Evolutionary conservation across 1,140 invertebrate genomes (phyloP).

Genomic region (Trichoplusia ni): DNA sequence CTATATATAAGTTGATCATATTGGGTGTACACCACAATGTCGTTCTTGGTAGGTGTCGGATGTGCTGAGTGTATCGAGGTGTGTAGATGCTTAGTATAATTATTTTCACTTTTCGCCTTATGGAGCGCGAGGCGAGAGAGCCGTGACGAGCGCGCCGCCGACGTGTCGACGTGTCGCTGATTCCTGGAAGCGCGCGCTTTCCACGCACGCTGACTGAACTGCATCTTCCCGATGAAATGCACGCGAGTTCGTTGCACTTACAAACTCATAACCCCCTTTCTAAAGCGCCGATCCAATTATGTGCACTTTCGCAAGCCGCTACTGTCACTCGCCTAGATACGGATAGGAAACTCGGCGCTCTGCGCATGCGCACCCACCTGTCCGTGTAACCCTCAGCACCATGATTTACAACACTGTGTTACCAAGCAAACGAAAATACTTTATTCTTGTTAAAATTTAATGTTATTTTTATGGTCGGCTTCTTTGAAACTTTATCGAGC

Average conservation of each 20-base stretch:
- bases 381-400: constrained; percentile 43
- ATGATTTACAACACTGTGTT: constrained; percentile 20
- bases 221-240: constrained; percentile 78
- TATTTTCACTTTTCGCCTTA: constrained; percentile 77
- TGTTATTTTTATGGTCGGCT: constrained; percentile 2
- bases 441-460: neutral
- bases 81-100: constrained; percentile 38
- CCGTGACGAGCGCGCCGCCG: constrained; percentile 48
- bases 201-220: constrained; percentile 60
- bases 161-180: constrained; percentile 46
- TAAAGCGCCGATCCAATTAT: constrained; percentile 81
- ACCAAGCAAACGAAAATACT: constrained; percentile 1
- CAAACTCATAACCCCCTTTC: constrained; percentile 81
- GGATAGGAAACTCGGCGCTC: constrained; percentile 72
- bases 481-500: neutral
- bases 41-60: no score
- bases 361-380: constrained; percentile 68
- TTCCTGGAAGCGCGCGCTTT: constrained; percentile 77
- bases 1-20: no score
- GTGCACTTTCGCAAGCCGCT: constrained; percentile 80
- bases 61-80: neutral
- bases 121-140: constrained; percentile 55
- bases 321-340: constrained; percentile 80
- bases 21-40: no score
- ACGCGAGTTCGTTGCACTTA: constrained; percentile 78